Conservation (phyloP, 1,140 invertebrate species). For the Caenorhabditis inopinata region DNA sequence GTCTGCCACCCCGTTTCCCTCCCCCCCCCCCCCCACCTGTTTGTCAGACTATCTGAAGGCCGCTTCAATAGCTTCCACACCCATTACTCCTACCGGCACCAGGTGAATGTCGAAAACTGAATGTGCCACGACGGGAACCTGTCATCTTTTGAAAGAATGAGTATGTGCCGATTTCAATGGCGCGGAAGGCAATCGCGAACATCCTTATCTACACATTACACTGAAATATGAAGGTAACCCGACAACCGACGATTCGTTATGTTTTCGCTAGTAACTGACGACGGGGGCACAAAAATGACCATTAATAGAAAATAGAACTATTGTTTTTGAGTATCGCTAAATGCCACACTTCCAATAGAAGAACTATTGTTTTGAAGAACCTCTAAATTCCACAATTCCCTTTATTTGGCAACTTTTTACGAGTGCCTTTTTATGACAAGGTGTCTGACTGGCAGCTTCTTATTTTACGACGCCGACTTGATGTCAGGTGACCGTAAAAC, state of each 20-base stretch:
- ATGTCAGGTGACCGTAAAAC: slow-evolving; percentile 5
- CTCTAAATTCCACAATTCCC: too few species aligned
- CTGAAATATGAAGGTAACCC: slow-evolving; percentile 15
- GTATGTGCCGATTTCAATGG: slow-evolving; percentile 32
- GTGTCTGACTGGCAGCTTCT: background rate
- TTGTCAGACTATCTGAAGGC: background rate
- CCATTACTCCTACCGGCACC: background rate
- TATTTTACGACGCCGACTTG: slow-evolving; percentile 10
- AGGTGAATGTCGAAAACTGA: background rate
- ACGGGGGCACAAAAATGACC: too few species aligned
- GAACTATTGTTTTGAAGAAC: too few species aligned
- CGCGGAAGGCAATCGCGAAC: background rate
- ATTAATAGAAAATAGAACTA: background rate
- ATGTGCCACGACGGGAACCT: slow-evolving; percentile 11
- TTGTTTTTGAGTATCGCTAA: slow-evolving; percentile 27
- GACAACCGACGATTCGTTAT: too few species aligned
- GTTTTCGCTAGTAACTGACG: too few species aligned
- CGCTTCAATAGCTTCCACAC: background rate
- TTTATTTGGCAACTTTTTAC: slow-evolving; percentile 13
- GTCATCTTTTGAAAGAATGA: background rate
- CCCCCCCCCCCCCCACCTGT: background rate
- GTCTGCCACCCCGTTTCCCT: background rate
- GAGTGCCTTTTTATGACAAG: background rate
- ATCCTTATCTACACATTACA: slow-evolving; percentile 28
- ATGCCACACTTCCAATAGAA: too few species aligned